Conservation (phyloP, 2,113 vertebrate genomes). For the Mungos mungo region DNA sequence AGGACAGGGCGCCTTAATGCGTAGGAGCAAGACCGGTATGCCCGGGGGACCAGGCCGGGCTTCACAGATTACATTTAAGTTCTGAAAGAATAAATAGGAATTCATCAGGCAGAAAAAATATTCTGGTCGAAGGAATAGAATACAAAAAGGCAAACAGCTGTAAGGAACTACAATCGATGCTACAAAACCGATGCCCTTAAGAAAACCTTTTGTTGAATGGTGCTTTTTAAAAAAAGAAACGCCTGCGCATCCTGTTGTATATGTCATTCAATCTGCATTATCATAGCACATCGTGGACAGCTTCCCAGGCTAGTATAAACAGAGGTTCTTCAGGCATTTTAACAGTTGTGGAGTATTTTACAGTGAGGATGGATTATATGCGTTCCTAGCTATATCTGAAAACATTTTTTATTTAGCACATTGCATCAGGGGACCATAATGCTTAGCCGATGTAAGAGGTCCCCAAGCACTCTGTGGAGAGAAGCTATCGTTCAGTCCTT, state of each 20-base stretch:
- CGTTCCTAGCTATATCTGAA: neutral
- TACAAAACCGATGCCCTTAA: neutral
- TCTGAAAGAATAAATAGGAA: neutral
- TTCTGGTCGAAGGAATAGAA: neutral
- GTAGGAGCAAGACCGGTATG: neutral
- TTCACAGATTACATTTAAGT: neutral
- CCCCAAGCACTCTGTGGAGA: neutral
- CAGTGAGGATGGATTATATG: neutral
- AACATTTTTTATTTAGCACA: slow-evolving; percentile 3
- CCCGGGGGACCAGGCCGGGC: neutral
- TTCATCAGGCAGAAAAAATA: slow-evolving; percentile 8
- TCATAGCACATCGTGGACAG: neutral
- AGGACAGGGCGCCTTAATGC: neutral
- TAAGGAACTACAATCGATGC: neutral
- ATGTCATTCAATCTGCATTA: neutral
- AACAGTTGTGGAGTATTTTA: neutral
- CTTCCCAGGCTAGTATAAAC: neutral
- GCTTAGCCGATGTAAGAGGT: slow-evolving; percentile 18
- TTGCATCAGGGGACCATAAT: slow-evolving; percentile 14
- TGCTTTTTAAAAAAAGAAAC: neutral
- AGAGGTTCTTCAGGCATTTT: neutral
- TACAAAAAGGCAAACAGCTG: neutral
- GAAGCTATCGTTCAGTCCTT: neutral
- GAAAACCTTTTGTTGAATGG: neutral
- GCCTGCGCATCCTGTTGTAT: neutral